Percentiles rank a stretch among this genome's conserved stretches.
Evolutionary conservation across 2,797 vertebrate genomes (phyloP).

Genomic region (Pteropus rufus): DNA sequence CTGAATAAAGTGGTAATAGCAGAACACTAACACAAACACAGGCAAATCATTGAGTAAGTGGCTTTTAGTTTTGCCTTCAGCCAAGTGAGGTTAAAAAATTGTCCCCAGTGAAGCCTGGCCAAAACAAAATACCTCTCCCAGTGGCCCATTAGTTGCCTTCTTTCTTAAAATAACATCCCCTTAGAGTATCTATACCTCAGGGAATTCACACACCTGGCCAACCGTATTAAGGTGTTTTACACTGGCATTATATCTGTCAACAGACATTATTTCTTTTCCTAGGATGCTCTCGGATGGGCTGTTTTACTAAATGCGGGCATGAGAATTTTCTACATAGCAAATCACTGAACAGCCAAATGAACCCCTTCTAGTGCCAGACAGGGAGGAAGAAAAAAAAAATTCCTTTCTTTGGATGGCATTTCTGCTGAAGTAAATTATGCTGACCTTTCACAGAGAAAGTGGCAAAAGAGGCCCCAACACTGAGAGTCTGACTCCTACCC

Average conservation of each 20-base stretch:
- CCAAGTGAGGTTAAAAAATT: slow-evolving; percentile 76
- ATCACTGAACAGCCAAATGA: background rate
- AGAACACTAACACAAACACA: slow-evolving; percentile 72
- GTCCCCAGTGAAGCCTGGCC: slow-evolving; percentile 71
- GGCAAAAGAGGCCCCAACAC: background rate
- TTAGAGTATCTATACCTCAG: background rate
- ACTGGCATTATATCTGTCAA: background rate
- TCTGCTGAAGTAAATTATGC: background rate
- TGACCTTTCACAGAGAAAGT: background rate
- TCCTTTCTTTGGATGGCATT: background rate
- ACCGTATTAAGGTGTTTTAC: background rate
- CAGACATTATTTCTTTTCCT: background rate
- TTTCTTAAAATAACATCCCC: slow-evolving; percentile 66
- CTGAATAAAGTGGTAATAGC: slow-evolving; percentile 81
- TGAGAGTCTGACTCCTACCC: accelerated
- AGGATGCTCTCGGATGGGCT: background rate
- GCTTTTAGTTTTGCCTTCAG: slow-evolving; percentile 81
- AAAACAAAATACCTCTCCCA: slow-evolving; percentile 78
- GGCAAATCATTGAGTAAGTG: slow-evolving; percentile 78
- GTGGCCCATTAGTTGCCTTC: slow-evolving; percentile 67
- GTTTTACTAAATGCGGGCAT: background rate
- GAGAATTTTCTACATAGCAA: background rate
- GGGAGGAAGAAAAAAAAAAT: background rate
- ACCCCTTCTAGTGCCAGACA: background rate
- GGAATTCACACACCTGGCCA: background rate